Base-by-base conservation (phyloP, 2,797 vertebrate species). In the Jordanella pulchra region DNA sequence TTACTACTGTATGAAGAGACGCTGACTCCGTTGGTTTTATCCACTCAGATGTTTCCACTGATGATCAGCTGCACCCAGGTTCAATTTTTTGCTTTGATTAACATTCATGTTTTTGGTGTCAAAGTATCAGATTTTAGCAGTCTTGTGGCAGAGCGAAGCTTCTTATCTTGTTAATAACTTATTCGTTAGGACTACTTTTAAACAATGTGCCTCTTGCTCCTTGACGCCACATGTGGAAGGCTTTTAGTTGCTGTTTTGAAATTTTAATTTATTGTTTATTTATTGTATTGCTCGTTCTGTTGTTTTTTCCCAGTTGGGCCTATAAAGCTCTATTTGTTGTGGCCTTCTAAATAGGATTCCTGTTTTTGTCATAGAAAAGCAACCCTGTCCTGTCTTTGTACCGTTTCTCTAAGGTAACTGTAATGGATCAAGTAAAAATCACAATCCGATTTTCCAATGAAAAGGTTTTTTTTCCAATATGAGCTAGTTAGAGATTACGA, bases 221-320 rank as follows among this genome's bases (percentile, higher is more conserved):
- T 21, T 63, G n/a, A 77, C 4, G 39, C 70, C 71, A 72, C 75
- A 56, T 63, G 45, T 60, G 21, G 77, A 75, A 82, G 30, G 82
- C 50, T 83, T 67, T 78, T 80, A 67, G 45, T 82, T 68, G 27
- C 73, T 81, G 75, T 76, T 73, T 84, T 77, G 45, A 54, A 79
- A 80, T n/a, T 89, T 89, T 91, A 84, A 91, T 91, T 92, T 92
- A 92, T 91, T 91, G 84, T 89, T 78, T 87, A 93, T 93, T 93
- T 93, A 92, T 91, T 93, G 88, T 71, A 60, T 82, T 79, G 79
- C 71, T 72, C 55, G 78, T 71, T 39, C 76, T 84, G 69, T 84
- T 79, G 69, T 39, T 39, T 25, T 81, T 30, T 78, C 72, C 23
- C 84, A 78, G 83, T 66, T 48, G 14, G 60, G 65, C 53, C 27